Conservation (phyloP, 2,113 vertebrate species). For the Lasiurus borealis region DNA sequence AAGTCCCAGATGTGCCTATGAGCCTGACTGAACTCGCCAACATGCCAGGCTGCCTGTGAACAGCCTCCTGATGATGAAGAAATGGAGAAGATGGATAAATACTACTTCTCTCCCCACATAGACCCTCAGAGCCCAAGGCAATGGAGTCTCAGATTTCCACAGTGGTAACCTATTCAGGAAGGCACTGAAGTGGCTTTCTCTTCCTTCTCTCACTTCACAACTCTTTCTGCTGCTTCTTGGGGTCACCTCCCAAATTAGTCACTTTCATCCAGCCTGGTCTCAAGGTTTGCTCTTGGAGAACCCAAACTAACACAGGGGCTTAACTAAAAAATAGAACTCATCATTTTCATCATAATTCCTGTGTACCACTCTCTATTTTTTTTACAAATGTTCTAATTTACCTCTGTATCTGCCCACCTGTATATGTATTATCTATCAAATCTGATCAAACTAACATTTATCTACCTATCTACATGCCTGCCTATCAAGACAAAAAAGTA, state of each 20-base stretch:
- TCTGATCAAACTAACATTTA: no score
- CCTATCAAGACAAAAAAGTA: neutral
- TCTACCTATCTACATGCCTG: neutral
- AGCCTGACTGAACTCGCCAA: fast-evolving
- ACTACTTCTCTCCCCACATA: neutral
- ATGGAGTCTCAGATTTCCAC: neutral
- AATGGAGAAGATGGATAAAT: fast-evolving
- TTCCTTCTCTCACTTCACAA: neutral
- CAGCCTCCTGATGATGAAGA: neutral
- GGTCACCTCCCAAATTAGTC: neutral
- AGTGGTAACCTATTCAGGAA: neutral
- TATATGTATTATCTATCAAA: no score
- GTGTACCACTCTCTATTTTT: neutral
- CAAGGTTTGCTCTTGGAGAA: neutral
- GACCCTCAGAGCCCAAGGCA: fast-evolving
- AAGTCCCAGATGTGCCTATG: neutral
- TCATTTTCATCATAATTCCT: neutral
- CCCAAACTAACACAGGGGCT: neutral
- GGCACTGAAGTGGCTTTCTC: fast-evolving
- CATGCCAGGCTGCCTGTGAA: no score
- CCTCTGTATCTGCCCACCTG: neutral
- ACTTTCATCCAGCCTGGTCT: neutral
- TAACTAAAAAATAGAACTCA: neutral
- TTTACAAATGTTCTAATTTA: neutral
- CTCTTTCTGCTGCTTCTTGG: neutral